A percentile compares a stretch with the other conserved stretches of the same genome.
phyloP scores from a whole-genome alignment of 2,888 invertebrate genomes.

The Cordylochernes scorpioides region DNA sequence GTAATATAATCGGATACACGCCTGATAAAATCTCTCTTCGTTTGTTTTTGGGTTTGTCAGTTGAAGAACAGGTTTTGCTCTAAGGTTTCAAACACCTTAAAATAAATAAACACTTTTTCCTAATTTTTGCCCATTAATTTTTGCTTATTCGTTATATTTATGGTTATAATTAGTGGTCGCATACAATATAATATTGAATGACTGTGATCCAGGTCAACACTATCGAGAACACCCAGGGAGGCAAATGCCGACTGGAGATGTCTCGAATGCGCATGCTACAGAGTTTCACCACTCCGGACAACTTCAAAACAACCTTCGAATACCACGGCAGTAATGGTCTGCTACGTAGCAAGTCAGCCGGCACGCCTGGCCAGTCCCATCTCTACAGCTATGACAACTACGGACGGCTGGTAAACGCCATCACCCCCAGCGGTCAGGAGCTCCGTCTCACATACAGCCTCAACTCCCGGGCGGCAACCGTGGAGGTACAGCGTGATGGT shows the following conservation, averaged over 20 bases:
- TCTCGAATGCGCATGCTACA: slow-evolving; percentile 22
- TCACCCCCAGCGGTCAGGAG: slow-evolving; percentile 62
- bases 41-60: too few species aligned
- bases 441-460: slow-evolving; percentile 16
- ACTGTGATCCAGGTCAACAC: too few species aligned
- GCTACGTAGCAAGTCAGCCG: slow-evolving; percentile 20
- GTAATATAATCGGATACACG: too few species aligned
- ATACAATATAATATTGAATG: too few species aligned
- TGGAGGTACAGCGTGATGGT: slow-evolving; percentile 21
- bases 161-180: too few species aligned
- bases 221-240: slow-evolving; percentile 29
- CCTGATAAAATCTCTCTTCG: too few species aligned
- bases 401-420: slow-evolving; percentile 56
- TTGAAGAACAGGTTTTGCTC: too few species aligned
- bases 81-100: too few species aligned
- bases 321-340: slow-evolving; percentile 23
- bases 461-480: slow-evolving; percentile 20
- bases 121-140: too few species aligned
- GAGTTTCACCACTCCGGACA: slow-evolving; percentile 21
- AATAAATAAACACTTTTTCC: too few species aligned
- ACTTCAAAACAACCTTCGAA: slow-evolving; percentile 21
- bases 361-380: slow-evolving; percentile 30
- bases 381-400: slow-evolving; percentile 72
- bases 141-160: too few species aligned
- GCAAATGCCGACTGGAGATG: slow-evolving; percentile 18